Conservation (phyloP, 2,113 vertebrate species). For the Lasiurus borealis region DNA sequence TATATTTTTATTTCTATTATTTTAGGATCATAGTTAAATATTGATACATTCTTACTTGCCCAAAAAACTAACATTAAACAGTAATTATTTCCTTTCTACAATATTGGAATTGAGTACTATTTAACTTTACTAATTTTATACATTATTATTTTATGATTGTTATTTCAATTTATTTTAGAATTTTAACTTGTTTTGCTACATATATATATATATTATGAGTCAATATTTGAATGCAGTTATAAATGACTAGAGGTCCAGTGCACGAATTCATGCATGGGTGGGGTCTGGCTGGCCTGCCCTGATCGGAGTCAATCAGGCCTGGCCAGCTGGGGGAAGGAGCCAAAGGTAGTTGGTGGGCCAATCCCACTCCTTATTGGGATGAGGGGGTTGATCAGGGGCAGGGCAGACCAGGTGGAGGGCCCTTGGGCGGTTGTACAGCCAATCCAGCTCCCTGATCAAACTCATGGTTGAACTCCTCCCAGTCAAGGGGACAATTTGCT, state of each 20-base stretch:
- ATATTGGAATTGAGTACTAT: neutral
- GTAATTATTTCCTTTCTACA: neutral
- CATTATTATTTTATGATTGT: neutral
- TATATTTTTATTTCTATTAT: slow-evolving; percentile 18
- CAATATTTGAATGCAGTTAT: slow-evolving; percentile 35
- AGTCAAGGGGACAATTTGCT: too few species aligned
- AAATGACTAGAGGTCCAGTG: neutral
- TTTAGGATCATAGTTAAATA: neutral
- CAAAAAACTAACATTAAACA: neutral
- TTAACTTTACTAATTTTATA: neutral
- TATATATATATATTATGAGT: neutral
- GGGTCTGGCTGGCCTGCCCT: too few species aligned
- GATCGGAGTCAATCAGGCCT: too few species aligned
- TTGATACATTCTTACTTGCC: neutral
- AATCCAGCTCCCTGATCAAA: too few species aligned
- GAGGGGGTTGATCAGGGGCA: too few species aligned
- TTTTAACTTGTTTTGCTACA: neutral
- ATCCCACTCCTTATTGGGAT: too few species aligned
- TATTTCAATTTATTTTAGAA: neutral
- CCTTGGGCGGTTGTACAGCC: too few species aligned
- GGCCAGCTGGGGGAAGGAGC: too few species aligned
- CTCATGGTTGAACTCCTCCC: too few species aligned
- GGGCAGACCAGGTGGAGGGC: too few species aligned
- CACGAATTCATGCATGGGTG: too few species aligned
- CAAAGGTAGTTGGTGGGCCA: too few species aligned